Conservation (phyloP, 2,888 invertebrate species). For the Tachina lurida region DNA sequence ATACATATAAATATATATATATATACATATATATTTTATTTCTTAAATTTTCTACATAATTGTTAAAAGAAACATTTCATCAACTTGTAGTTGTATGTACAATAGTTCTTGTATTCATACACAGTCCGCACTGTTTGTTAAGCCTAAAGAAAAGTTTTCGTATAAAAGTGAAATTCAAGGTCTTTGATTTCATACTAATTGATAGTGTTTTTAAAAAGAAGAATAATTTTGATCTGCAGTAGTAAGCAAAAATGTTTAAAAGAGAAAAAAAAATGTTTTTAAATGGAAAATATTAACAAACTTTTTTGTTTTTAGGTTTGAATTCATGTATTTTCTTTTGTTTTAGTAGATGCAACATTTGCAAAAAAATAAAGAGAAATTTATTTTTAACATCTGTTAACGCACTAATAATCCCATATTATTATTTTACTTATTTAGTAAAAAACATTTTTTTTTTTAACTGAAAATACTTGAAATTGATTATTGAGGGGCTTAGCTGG, state of each 20-base stretch:
- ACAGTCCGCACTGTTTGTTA: conserved; percentile 26
- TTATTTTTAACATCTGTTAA: no score
- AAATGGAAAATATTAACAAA: conserved; percentile 34
- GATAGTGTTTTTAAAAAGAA: conserved; percentile 14
- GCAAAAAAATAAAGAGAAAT: not conserved
- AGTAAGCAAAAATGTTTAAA: not conserved
- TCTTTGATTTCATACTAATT: conserved; percentile 62
- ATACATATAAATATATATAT: not conserved
- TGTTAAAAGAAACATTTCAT: conserved; percentile 63
- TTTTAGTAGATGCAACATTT: conserved; percentile 11
- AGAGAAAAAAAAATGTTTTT: not conserved
- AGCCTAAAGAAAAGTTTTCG: conserved; percentile 8
- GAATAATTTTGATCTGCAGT: conserved; percentile 12
- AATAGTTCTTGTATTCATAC: conserved; percentile 14
- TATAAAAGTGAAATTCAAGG: conserved; percentile 59
- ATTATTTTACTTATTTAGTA: no score
- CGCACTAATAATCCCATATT: no score
- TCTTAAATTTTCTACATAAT: conserved; percentile 29
- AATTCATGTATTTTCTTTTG: conserved; percentile 15
- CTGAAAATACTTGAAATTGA: no score
- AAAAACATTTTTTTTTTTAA: no score
- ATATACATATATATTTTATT: not conserved
- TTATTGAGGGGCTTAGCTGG: no score
- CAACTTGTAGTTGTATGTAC: conserved; percentile 11
- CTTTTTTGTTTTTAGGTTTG: no score